Conservation (phyloP, 2,113 vertebrate genomes). For the Thunnus thynnus region DNA sequence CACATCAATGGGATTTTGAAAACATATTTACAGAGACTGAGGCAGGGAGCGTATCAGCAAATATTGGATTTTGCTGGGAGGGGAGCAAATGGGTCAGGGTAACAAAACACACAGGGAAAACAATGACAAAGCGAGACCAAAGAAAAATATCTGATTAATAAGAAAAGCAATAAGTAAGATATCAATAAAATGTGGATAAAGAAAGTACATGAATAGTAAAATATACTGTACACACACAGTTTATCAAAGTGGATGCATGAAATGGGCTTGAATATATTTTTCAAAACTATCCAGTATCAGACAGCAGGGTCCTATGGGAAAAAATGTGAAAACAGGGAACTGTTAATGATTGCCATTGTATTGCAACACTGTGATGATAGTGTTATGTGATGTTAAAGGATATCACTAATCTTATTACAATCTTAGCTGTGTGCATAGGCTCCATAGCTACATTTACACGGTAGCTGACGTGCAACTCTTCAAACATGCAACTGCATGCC, state of each 20-base stretch:
- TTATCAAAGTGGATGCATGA: constrained; percentile 18
- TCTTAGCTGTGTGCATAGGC: neutral
- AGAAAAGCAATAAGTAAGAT: constrained; percentile 68
- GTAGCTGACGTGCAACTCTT: too few species aligned
- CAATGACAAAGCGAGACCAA: constrained; percentile 64
- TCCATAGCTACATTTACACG: too few species aligned
- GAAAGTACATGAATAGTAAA: constrained; percentile 42
- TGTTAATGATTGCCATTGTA: neutral
- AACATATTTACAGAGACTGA: constrained; percentile 79
- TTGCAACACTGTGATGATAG: constrained; percentile 9
- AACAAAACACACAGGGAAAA: constrained; percentile 74
- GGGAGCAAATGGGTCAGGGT: constrained; percentile 77
- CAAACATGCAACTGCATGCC: too few species aligned
- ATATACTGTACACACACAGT: neutral
- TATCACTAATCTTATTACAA: constrained; percentile 28
- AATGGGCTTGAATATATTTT: constrained; percentile 26
- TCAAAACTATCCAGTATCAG: constrained; percentile 22
- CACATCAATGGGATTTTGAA: constrained; percentile 76
- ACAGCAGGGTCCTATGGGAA: neutral
- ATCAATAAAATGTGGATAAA: constrained; percentile 55
- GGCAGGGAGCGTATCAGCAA: constrained; percentile 74
- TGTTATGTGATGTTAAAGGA: constrained; percentile 8
- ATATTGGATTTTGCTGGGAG: constrained; percentile 77
- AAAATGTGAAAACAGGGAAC: neutral
- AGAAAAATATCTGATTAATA: constrained; percentile 56